Conservation (phyloP, 2,797 vertebrate genomes). For the Psittacula derbiana region DNA sequence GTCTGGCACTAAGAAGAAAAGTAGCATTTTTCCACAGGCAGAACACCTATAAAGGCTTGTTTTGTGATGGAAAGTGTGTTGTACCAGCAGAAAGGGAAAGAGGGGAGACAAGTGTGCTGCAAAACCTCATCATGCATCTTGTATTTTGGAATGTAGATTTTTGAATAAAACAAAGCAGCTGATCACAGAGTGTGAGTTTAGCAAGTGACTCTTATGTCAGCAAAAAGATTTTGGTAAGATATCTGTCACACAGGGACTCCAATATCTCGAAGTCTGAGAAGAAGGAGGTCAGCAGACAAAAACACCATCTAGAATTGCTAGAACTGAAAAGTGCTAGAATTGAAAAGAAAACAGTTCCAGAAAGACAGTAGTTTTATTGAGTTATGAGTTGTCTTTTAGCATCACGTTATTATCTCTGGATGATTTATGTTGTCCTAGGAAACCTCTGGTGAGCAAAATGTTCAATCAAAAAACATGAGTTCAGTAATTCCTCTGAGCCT, state of each 20-base stretch:
- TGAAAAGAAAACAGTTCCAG: not conserved
- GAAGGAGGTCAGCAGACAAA: not conserved
- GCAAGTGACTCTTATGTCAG: not conserved
- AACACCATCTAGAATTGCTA: not conserved
- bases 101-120: not conserved
- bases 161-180: not conserved
- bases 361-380: not conserved
- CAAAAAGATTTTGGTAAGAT: not conserved
- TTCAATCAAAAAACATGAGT: constrained; percentile 29
- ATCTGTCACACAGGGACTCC: not conserved
- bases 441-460: not conserved
- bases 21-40: not conserved
- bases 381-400: not conserved
- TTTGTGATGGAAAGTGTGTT: not conserved
- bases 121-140: not conserved
- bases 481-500: constrained; percentile 43
- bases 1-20: not conserved
- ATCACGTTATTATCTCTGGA: not conserved
- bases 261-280: not conserved
- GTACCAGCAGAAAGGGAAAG: not conserved
- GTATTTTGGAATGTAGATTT: not conserved
- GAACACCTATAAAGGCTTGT: not conserved
- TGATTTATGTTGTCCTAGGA: not conserved
- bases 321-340: not conserved
- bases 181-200: not conserved